phyloP scores from a whole-genome alignment of 2,888 invertebrate species.

The Apamea anceps region DNA sequence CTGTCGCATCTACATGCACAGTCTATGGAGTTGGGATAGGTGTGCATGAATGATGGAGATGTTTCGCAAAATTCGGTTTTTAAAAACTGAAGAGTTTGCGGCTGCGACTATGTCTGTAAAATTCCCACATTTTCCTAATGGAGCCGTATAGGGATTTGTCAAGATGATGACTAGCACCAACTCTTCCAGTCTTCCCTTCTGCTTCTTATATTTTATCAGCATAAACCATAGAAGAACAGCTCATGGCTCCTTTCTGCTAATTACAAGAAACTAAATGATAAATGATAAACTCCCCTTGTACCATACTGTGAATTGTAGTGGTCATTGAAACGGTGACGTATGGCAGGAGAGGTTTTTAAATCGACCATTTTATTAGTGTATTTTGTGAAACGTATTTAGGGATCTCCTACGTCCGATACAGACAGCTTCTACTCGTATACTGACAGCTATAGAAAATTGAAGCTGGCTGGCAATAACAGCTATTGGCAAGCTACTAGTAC shows the following conservation, averaged over 20 bases:
- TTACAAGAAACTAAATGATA: neutral
- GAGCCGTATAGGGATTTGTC: neutral
- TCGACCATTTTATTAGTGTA: neutral
- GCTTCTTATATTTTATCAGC: neutral
- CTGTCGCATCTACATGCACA: conserved; percentile 25
- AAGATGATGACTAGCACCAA: neutral
- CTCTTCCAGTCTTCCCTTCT: neutral
- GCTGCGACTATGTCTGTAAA: accelerated
- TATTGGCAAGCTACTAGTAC: conserved; percentile 3
- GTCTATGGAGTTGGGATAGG: neutral
- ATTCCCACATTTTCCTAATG: neutral
- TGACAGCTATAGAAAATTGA: neutral
- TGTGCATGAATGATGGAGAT: conserved; percentile 37
- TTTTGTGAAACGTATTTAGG: neutral
- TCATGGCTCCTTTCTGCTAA: neutral
- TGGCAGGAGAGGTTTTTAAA: neutral
- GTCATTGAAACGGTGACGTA: neutral
- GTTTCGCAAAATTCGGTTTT: conserved; percentile 1
- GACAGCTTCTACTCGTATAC: neutral
- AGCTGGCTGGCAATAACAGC: neutral
- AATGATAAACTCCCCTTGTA: neutral
- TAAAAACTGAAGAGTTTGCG: neutral
- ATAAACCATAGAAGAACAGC: neutral
- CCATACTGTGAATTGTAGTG: neutral
- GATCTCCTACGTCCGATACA: neutral